Evolutionary conservation across 2,888 invertebrate species (phyloP).

Genomic region (Erpobdella octoculata): DNA sequence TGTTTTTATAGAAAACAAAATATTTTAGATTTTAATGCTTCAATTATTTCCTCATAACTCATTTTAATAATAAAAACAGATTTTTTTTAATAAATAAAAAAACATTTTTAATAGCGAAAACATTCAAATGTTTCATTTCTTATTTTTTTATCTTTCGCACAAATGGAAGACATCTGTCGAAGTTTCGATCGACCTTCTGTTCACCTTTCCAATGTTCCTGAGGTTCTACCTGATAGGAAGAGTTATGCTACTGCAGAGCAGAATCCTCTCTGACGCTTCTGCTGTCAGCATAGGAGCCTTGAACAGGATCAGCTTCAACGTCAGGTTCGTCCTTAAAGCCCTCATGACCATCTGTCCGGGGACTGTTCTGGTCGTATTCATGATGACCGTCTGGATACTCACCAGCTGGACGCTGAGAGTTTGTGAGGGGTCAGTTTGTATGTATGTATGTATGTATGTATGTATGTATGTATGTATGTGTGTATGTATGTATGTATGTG

Average conservation of each 20-base stretch:
- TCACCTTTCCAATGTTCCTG: slow-evolving; percentile 98
- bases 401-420: slow-evolving; percentile 97
- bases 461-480: too few relatives aligned
- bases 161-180: too few relatives aligned
- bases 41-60: too few relatives aligned
- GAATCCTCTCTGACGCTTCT: slow-evolving; percentile 21
- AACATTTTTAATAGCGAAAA: too few relatives aligned
- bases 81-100: too few relatives aligned
- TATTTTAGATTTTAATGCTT: too few relatives aligned
- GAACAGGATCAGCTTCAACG: slow-evolving; percentile 26
- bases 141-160: too few relatives aligned
- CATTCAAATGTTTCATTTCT: too few relatives aligned
- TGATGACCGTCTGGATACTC: slow-evolving; percentile 98
- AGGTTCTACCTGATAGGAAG: slow-evolving; percentile 62
- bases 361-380: slow-evolving; percentile 94
- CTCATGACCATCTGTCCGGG: slow-evolving; percentile 99
- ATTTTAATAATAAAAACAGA: too few relatives aligned
- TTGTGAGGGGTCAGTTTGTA: slow-evolving; percentile 77
- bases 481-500: too few relatives aligned
- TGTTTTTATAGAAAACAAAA: too few relatives aligned
- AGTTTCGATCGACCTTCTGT: slow-evolving; percentile 67
- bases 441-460: neutral
- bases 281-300: slow-evolving; percentile 24
- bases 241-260: slow-evolving; percentile 24
- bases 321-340: slow-evolving; percentile 83